Evolutionary conservation across 2,797 vertebrate genomes (phyloP).

Genomic region (Sphenopsis melanotis): DNA sequence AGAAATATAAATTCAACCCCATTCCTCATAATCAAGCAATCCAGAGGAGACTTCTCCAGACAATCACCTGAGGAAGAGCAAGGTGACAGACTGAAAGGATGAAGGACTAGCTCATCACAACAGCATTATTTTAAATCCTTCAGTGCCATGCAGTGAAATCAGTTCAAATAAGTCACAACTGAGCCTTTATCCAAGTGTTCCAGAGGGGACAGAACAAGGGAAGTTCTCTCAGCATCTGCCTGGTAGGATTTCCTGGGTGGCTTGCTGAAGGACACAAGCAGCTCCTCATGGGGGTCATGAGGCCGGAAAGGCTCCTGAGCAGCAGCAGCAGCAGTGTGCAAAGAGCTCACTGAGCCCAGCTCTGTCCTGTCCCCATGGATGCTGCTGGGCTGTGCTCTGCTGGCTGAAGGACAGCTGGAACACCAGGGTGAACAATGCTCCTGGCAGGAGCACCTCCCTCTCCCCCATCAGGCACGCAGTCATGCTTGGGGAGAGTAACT

Average conservation of each 20-base stretch:
- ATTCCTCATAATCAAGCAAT: not conserved
- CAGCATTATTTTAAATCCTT: not conserved
- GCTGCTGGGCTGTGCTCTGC: not conserved
- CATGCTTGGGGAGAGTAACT: not conserved
- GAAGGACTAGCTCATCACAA: not conserved
- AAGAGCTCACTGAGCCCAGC: not conserved
- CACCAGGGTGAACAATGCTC: not conserved
- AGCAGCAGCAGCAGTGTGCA: not conserved
- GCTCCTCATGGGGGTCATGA: rapidly evolving
- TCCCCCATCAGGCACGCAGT: not conserved
- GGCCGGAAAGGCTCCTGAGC: not conserved
- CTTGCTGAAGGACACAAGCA: not conserved
- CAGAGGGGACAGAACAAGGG: not conserved
- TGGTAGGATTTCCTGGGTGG: not conserved
- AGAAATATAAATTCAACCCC: not conserved
- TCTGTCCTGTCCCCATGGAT: not conserved
- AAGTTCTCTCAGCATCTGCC: not conserved
- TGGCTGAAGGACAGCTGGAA: not conserved
- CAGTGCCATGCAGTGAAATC: not conserved
- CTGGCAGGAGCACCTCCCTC: not conserved
- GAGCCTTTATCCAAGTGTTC: not conserved
- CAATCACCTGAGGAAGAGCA: not conserved
- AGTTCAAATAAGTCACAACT: rapidly evolving
- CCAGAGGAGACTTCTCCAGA: not conserved
- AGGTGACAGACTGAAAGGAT: not conserved